These are phyloP conservation scores for Argentina silus DNA, from an alignment of 2,797 vertebrate genomes.

Conservation along the genomic window DNA sequence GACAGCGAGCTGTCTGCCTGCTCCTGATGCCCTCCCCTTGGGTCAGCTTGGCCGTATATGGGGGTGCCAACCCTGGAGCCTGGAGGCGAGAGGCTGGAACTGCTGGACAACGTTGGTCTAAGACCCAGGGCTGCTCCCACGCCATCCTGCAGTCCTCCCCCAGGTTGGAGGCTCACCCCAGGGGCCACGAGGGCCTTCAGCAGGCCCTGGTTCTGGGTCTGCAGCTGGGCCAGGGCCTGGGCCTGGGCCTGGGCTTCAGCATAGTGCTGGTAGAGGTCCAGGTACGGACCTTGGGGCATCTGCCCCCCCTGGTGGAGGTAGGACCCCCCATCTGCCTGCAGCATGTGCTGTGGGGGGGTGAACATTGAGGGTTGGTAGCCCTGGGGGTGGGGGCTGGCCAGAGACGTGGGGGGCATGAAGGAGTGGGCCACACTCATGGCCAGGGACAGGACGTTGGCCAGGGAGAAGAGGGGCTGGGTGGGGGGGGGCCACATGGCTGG, in stretches of 20 bases:
- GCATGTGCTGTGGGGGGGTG: conserved; percentile 9
- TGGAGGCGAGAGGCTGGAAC: conserved; percentile 4
- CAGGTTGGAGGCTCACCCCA: background rate
- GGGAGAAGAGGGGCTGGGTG: conserved; percentile 75
- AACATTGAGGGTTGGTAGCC: conserved; percentile 49
- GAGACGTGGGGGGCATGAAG: conserved; percentile 67
- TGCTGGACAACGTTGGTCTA: conserved; percentile 34
- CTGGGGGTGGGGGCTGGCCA: conserved; percentile 58
- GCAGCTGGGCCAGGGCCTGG: conserved; percentile 45
- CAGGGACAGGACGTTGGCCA: conserved; percentile 87
- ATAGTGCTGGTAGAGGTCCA: conserved; percentile 39
- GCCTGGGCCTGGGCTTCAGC: conserved; percentile 19
- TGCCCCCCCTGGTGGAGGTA: conserved; percentile 7
- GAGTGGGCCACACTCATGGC: conserved; percentile 91
- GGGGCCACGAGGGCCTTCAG: conserved; percentile 7
- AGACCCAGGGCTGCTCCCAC: background rate
- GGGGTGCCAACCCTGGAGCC: conserved; percentile 11
- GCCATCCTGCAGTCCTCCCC: background rate
- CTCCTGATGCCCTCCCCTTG: conserved; percentile 10
- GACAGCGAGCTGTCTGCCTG: conserved; percentile 4
- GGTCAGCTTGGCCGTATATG: conserved; percentile 31
- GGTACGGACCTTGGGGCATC: conserved; percentile 50
- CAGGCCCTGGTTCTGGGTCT: conserved; percentile 73
- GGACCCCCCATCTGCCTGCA: conserved; percentile 8
- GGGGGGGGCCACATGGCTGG: conserved; percentile 47